phyloP scores from a whole-genome alignment of 2,888 invertebrate genomes.

The Ischnura elegans region DNA sequence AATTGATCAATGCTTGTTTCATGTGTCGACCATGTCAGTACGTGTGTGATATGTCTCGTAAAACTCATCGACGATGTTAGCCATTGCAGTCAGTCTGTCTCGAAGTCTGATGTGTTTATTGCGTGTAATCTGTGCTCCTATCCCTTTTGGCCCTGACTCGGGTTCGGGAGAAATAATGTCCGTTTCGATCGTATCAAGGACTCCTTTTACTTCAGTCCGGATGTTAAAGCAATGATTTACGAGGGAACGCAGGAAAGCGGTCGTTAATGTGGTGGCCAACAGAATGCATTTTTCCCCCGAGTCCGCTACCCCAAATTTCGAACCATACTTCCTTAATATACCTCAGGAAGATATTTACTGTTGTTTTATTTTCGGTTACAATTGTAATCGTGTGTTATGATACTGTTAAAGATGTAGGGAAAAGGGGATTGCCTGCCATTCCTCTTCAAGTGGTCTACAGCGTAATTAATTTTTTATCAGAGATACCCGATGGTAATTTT shows the following conservation, averaged over 20 bases:
- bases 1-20: not conserved
- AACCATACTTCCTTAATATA: not conserved
- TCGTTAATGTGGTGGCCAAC: slow-evolving; percentile 9
- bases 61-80: no score
- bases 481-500: no score
- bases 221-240: slow-evolving; percentile 24
- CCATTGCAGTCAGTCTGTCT: not conserved
- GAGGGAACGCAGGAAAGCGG: slow-evolving; percentile 24
- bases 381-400: no score
- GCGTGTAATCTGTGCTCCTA: not conserved
- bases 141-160: not conserved
- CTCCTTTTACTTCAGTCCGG: slow-evolving; percentile 14
- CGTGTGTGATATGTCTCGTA: not conserved
- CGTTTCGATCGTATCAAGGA: slow-evolving; percentile 9
- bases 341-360: not conserved
- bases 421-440: no score
- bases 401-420: no score
- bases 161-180: not conserved
- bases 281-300: not conserved
- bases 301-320: not conserved
- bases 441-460: no score
- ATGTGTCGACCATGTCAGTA: not conserved
- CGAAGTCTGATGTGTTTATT: slow-evolving; percentile 15
- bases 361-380: no score
- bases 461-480: no score